These are phyloP conservation scores for Aleiodes alternator DNA, from an alignment of 2,888 invertebrate genomes.

Conservation along the genomic window DNA sequence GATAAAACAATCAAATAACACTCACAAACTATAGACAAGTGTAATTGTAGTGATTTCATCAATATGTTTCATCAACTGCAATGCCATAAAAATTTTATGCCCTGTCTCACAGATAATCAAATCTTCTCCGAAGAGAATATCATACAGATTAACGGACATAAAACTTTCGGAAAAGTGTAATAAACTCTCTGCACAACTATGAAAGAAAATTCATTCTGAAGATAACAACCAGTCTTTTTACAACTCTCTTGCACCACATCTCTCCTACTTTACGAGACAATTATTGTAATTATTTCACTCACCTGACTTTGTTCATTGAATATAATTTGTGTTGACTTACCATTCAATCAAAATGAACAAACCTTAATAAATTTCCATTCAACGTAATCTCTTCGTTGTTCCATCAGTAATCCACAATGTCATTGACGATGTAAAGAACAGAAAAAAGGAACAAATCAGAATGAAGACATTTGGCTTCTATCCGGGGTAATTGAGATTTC, in stretches of 20 bases:
- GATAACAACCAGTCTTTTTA: conserved; percentile 27
- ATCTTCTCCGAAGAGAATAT: conserved; percentile 58
- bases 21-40: neutral
- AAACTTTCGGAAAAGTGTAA: conserved; percentile 60
- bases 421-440: neutral
- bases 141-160: conserved; percentile 64
- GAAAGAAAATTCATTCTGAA: neutral
- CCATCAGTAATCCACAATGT: neutral
- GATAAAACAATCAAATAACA: neutral
- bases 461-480: conserved; percentile 9
- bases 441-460: conserved; percentile 19
- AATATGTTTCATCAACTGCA: neutral
- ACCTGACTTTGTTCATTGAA: conserved; percentile 16
- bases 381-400: neutral
- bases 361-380: neutral
- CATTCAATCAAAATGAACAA: neutral
- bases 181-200: conserved; percentile 52
- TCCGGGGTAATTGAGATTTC: conserved; percentile 39
- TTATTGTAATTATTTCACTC: conserved; percentile 14
- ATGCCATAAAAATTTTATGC: neutral
- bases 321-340: neutral
- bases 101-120: conserved; percentile 54
- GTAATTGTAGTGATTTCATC: neutral
- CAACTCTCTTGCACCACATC: conserved; percentile 23
- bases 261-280: conserved; percentile 5